Evolutionary conservation across 1,140 invertebrate genomes (phyloP), one percentile per base, ranked within the genome.

Genomic region (Caenorhabditis brenneri): DNA sequence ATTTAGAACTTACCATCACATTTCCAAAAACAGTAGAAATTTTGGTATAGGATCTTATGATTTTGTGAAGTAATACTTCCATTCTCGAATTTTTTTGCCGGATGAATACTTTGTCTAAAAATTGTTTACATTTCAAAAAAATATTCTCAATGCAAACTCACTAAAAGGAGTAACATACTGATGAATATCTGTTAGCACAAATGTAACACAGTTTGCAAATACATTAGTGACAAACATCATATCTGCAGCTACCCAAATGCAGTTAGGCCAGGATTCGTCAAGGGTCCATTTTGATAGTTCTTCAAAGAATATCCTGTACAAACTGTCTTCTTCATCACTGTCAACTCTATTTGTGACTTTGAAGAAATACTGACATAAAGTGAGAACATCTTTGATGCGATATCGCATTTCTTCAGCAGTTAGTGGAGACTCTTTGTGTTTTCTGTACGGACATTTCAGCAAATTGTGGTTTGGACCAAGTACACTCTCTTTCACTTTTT

Each of bases 221-320:
- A 74, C 65, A 42, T 74, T 74, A 2, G 65, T 42, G 4, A 74
- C 65, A 42, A 74, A 74, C 65, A 74, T 74, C 65, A 74, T 74
- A 42, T 74, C 65, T 15, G 65, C 65, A 24, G 65, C 36, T 27
- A 42, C 65, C 65, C 65, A 74, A 36, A 74, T 74, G 24, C 65
- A 74, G 36, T 42, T 74, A 1, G 65, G 65, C 65, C 65, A 74
- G 7, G 19, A 12, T 31, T 74, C 65, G 12, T 74, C 65, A 1
- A 74, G 29, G 22, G 65, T 74, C 65, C 65, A 74, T 24, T 74
- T 74, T 7, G 65, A 74, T 12, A 74, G 7, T 2, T 74, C 65
- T 24, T 74, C 65, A 15, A 74, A 74, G 10, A 74, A 74, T 74
- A 74, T 74, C 10, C 65, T 5, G 9, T 74, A 74, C 19, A 74